Conservation (phyloP, 2,888 invertebrate species). For the Cheilosia vulpina region DNA sequence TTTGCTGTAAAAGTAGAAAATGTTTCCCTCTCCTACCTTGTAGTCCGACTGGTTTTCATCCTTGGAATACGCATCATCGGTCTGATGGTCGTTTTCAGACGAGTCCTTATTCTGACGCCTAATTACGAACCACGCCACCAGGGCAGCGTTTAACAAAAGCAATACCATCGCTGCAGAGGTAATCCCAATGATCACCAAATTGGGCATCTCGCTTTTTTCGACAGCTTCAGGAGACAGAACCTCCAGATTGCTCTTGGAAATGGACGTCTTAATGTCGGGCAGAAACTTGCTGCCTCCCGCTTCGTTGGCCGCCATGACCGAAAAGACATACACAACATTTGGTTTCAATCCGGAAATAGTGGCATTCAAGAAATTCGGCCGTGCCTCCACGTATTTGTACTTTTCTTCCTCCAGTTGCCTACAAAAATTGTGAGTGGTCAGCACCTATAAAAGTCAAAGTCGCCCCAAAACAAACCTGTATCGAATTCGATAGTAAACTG, state of each 20-base stretch:
- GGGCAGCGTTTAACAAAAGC: constrained; percentile 80
- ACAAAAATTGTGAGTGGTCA: neutral
- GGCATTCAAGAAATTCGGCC: constrained; percentile 79
- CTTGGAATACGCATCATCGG: constrained; percentile 82
- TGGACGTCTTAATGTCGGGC: constrained; percentile 79
- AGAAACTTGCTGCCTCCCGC: constrained; percentile 81
- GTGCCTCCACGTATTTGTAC: constrained; percentile 80
- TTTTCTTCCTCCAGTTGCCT: constrained; percentile 80
- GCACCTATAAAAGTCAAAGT: neutral
- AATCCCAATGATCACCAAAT: constrained; percentile 82
- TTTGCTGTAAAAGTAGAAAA: neutral
- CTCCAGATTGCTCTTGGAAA: constrained; percentile 73
- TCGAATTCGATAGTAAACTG: constrained; percentile 80
- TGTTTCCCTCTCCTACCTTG: constrained; percentile 77
- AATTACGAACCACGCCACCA: constrained; percentile 82
- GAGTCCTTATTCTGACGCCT: constrained; percentile 80
- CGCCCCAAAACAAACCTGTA: constrained; percentile 68
- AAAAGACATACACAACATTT: constrained; percentile 80
- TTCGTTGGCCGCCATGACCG: constrained; percentile 82
- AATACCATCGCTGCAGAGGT: constrained; percentile 82
- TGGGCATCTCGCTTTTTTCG: constrained; percentile 82
- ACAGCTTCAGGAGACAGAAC: constrained; percentile 80
- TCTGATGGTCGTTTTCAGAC: constrained; percentile 80
- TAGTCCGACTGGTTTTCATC: constrained; percentile 82
- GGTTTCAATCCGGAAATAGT: constrained; percentile 79